phyloP scores from a whole-genome alignment of 2,113 vertebrate genomes.

The Polypterus bichir region DNA sequence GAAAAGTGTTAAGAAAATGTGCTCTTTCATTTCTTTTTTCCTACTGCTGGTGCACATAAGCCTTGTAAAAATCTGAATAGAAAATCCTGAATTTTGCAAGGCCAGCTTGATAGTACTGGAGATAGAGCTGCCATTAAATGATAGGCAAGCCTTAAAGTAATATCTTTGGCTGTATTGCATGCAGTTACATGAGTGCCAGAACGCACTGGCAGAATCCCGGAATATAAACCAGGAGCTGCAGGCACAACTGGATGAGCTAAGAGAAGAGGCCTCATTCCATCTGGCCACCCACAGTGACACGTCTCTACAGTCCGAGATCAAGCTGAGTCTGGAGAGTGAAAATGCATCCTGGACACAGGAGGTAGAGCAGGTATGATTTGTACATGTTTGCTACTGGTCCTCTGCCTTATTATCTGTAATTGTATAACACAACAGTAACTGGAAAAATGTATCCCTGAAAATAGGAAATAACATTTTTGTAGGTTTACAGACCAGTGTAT shows the following conservation, averaged over 20 bases:
- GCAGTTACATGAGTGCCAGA: slow-evolving; percentile 49
- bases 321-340: slow-evolving; percentile 24
- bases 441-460: neutral
- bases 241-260: slow-evolving; percentile 53
- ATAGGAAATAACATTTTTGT: neutral
- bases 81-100: too few species aligned
- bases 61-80: too few species aligned
- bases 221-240: slow-evolving; percentile 45
- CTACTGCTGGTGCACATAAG: too few species aligned
- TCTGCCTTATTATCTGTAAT: neutral
- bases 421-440: neutral
- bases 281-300: slow-evolving; percentile 26
- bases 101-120: too few species aligned
- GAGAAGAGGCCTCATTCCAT: slow-evolving; percentile 43
- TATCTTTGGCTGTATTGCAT: neutral
- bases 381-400: too few species aligned
- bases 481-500: neutral
- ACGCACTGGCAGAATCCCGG: slow-evolving; percentile 48
- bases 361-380: slow-evolving; percentile 33
- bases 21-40: too few species aligned
- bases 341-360: slow-evolving; percentile 41
- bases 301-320: slow-evolving; percentile 48
- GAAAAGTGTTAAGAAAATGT: too few species aligned
- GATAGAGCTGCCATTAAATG: too few species aligned
- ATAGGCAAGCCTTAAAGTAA: too few species aligned